Evolutionary conservation across 2,797 vertebrate species (phyloP).

Genomic region (Sebastes miniatus): DNA sequence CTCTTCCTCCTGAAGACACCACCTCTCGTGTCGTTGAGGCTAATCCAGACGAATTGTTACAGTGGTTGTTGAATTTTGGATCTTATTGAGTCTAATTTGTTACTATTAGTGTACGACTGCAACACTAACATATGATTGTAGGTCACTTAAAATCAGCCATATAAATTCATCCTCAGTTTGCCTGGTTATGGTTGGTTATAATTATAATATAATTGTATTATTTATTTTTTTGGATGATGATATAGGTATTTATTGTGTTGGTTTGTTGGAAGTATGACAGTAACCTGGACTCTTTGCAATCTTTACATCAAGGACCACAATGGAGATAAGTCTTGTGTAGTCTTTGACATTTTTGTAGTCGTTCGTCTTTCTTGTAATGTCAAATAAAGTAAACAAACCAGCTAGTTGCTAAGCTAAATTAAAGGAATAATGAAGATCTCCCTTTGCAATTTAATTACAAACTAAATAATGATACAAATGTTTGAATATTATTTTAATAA

Average conservation of each 20-base stretch:
- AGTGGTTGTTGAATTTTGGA: neutral
- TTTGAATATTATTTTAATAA: neutral
- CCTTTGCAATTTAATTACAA: neutral
- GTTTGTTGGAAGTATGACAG: too few relatives aligned
- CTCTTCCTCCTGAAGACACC: neutral
- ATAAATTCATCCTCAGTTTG: neutral
- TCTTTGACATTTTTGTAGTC: neutral
- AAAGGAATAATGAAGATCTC: neutral
- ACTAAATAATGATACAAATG: neutral
- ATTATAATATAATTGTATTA: neutral
- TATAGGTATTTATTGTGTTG: too few relatives aligned
- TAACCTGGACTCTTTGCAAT: neutral
- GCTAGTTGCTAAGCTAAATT: neutral
- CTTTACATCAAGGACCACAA: neutral
- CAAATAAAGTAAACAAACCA: neutral
- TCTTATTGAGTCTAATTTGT: neutral
- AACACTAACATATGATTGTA: neutral
- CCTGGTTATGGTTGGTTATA: neutral
- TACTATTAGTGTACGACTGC: neutral
- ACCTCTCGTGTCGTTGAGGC: conserved; percentile 15
- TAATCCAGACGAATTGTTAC: conserved; percentile 26
- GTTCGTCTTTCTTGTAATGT: neutral
- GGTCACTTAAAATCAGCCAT: neutral
- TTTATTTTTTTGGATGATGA: neutral
- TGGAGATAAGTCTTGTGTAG: neutral